These are phyloP conservation scores for Fregetta grallaria DNA, from an alignment of 2,113 vertebrate species.

Conservation along the genomic window DNA sequence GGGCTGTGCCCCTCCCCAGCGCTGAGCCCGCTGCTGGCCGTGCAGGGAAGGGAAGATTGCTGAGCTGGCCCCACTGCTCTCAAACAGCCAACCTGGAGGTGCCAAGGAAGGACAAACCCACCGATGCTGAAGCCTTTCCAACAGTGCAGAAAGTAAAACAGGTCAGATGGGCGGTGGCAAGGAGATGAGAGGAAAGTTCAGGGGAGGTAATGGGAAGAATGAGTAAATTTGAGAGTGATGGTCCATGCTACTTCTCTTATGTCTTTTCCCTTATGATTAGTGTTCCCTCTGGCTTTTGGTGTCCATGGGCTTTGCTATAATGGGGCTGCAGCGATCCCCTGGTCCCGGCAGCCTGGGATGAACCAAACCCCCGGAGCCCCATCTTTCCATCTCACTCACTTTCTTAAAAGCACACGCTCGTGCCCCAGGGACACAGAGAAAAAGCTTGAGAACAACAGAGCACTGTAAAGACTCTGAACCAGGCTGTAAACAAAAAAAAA, in stretches of 20 bases:
- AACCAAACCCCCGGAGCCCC: fast-evolving
- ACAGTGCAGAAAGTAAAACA: background rate
- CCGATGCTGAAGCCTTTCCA: background rate
- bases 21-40: background rate
- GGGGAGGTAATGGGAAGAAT: background rate
- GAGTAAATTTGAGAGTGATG: background rate
- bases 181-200: background rate
- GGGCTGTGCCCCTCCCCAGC: background rate
- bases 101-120: too few species aligned
- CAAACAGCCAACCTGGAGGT: background rate
- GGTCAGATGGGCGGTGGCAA: too few species aligned
- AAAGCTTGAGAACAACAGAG: background rate
- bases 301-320: background rate
- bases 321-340: background rate
- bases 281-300: background rate
- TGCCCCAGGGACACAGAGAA: background rate
- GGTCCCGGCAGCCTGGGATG: background rate
- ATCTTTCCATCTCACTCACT: background rate
- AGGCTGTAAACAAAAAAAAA: background rate
- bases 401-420: background rate
- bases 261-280: background rate
- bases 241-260: fast-evolving
- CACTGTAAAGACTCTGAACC: background rate
- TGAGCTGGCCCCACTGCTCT: background rate
- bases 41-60: background rate